Conservation (phyloP, 2,113 vertebrate species). For the Colaptes auratus region DNA sequence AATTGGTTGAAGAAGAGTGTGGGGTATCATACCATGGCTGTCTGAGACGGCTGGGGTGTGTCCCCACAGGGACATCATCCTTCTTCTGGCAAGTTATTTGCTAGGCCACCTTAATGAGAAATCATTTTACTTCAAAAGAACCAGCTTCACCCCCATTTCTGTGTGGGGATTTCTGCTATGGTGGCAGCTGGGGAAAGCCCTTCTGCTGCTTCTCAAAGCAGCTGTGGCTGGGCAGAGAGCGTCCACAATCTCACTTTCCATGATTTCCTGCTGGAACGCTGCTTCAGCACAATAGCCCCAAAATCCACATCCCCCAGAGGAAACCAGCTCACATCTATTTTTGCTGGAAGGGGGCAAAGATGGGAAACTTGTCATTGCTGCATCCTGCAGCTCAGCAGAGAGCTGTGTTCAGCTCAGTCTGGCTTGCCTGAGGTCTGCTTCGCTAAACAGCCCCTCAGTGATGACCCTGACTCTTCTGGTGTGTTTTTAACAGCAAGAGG, state of each 20-base stretch:
- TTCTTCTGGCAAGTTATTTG: background rate
- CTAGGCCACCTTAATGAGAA: background rate
- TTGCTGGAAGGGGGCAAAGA: background rate
- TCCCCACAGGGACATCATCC: no score
- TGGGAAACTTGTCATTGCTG: background rate
- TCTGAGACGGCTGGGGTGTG: rapidly evolving
- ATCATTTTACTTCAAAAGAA: no score
- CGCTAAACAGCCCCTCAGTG: background rate
- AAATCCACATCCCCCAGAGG: background rate
- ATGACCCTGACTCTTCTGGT: rapidly evolving
- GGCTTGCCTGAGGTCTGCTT: background rate
- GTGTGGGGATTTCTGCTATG: background rate
- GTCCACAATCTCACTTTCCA: background rate
- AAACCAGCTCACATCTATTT: background rate
- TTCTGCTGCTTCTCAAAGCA: background rate
- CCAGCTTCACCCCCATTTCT: background rate
- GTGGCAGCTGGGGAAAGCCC: no score
- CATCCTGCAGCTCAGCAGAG: background rate
- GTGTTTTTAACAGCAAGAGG: background rate
- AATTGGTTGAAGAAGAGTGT: background rate
- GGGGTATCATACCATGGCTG: background rate
- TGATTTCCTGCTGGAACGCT: background rate
- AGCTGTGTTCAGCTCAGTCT: background rate
- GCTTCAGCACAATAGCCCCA: background rate
- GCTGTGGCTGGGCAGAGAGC: background rate